Base-by-base conservation (phyloP, 2,113 vertebrate species). In the Dipodomys ordii region DNA sequence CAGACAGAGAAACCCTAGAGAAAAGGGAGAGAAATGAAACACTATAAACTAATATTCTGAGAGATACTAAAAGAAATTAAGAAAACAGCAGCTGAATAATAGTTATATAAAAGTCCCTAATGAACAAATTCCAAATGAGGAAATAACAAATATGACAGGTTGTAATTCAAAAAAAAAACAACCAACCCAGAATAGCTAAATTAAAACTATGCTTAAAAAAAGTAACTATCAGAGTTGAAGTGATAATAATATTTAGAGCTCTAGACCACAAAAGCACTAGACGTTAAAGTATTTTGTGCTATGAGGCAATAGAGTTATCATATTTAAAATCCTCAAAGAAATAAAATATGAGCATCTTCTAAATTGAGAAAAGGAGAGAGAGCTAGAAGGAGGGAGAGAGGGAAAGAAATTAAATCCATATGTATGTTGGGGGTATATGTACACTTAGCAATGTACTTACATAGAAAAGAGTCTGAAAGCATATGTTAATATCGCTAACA, bases 31-130 rank as follows among this genome's bases (percentile, higher is more conserved):
- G 49, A 13, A 53, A 93, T 35, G 7, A 65, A 25, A 39, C 77
- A 15, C 12, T 46, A n/a, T 23, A 46, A 71, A 3, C 57, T 67
- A 44, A 67, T 76, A 67, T 62, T 78, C 85, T 71, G 67, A 91
- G 87, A 83, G 46, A 67, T 20, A 25, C 12, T 49, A 83, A 92
- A 87, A 39, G 11, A 92, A 83, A 71, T 78, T 57, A 53, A 79
- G 76, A 82, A 53, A 82, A 65, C 8, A 8, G 74, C 39, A 46
- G 44, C 69, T 90, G 76, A 12, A 35, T 32, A 60, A 81, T 76
- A 83, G 46, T 32, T 71, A n/a, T 32, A 30, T 23, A 44, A 39
- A 64, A 46, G 20, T 68, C 32, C 19, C 44, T 73, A 25, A 64
- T 23, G 53, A 82, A 72, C 90, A 49, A 78, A 62, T 53, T 67